Base-by-base conservation (phyloP, 2,888 invertebrate genomes). In the Microctonus brassicae region DNA sequence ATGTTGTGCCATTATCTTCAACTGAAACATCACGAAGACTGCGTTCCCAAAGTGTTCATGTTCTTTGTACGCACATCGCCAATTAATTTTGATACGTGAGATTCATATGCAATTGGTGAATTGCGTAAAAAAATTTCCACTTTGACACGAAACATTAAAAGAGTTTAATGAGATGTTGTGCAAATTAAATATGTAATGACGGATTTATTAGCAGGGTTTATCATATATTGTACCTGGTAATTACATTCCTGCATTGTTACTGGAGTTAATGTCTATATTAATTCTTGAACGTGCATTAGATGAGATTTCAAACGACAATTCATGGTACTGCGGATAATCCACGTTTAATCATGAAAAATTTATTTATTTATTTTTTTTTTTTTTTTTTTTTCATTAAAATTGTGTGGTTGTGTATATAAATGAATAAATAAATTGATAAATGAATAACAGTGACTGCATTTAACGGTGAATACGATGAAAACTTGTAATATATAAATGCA, bases 31-130 rank as follows among this genome's bases (percentile, higher is more conserved):
- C 66, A 26, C 74, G 72, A 73, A 75, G 74, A 73, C 72, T 74
- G 64, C 74, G 75, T 66, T 67, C 73, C 69, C 72, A 75, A 72
- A 75, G 75, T 72, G 77, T 77, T 74, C 74, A 76, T 74, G 73
- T 70, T 73, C 57, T 76, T 24, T 72, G 73, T 72, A 73, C 73
- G 66, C 74, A 76, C 69, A 70, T 74, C n/a, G 64, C 76, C 76
- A 42, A 72, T 73, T 60, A 60, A 66, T 55, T 13, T 61, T 22
- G 39, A 67, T 22, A 22, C 24, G 52, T 61, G 65, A 70, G 42
- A 13, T 26, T 47, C 42, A 52, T 29, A 2, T 17, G n/a, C n/a
- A n/a, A 29, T 24, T 22, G 47, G 17, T 47, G 47, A n/a, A 47
- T 47, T 20, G n/a, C 47, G 47, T 17, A 20, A 4, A 17, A n/a